These are phyloP conservation scores for Sciurus carolinensis DNA, from an alignment of 2,797 vertebrate genomes.

Conservation along the genomic window DNA sequence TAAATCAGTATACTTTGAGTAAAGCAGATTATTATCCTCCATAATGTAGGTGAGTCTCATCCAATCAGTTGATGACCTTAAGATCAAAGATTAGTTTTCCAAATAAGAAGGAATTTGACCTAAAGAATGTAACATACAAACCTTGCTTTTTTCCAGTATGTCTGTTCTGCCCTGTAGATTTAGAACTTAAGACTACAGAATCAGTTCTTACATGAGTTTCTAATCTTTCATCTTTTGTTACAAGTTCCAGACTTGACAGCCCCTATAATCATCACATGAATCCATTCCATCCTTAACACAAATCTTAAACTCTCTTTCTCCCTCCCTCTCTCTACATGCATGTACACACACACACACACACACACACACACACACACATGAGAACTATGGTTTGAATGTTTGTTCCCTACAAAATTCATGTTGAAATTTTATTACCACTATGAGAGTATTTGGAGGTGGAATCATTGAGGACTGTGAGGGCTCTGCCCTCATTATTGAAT, in stretches of 20 bases:
- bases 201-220: slow-evolving; percentile 6
- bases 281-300: not conserved
- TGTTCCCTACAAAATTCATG: no score
- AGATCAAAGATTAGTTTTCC: slow-evolving; percentile 21
- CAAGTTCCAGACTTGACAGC: not conserved
- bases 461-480: not conserved
- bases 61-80: slow-evolving; percentile 23
- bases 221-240: not conserved
- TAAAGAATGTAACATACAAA: not conserved
- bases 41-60: not conserved
- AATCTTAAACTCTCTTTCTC: not conserved
- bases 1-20: not conserved
- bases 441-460: no score
- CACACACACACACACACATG: not conserved
- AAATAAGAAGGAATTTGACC: slow-evolving; percentile 2
- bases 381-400: no score
- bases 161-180: not conserved
- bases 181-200: not conserved
- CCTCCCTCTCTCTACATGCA: no score
- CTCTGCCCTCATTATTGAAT: not conserved
- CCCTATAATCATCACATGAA: not conserved
- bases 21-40: not conserved
- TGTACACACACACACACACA: not conserved
- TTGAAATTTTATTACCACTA: no score
- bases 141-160: not conserved